A percentile compares a stretch with the other conserved stretches of the same genome.
Evolutionary conservation across 2,797 vertebrate genomes (phyloP).

Genomic region (Betta splendens): DNA sequence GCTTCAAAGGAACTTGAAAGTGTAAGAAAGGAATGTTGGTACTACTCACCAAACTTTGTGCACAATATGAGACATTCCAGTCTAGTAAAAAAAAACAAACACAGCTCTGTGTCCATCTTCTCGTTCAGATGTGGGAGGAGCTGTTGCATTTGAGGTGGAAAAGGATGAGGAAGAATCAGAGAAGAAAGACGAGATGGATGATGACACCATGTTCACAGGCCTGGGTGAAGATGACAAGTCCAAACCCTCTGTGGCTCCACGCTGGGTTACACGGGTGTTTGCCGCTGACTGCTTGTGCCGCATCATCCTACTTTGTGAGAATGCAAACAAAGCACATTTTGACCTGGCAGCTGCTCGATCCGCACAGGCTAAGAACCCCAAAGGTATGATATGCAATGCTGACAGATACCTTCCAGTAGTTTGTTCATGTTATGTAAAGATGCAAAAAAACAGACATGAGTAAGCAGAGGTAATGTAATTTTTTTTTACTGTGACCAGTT

Average conservation of each 20-base stretch:
- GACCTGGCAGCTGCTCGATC: conserved; percentile 91
- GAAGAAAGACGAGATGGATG: conserved; percentile 98
- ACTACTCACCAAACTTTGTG: neutral
- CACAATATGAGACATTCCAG: too few species aligned
- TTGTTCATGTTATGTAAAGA: conserved; percentile 36
- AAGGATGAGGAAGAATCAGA: conserved; percentile 95
- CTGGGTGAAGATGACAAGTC: conserved; percentile 95
- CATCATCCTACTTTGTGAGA: conserved; percentile 94
- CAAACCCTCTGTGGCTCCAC: conserved; percentile 95
- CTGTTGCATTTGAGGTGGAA: conserved; percentile 84
- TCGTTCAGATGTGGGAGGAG: conserved; percentile 86
- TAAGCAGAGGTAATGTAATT: conserved; percentile 15
- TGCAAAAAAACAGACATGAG: conserved; percentile 36
- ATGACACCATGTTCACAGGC: conserved; percentile 97
- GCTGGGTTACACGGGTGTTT: conserved; percentile 97
- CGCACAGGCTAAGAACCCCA: conserved; percentile 87
- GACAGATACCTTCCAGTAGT: too few species aligned
- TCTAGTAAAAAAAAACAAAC: neutral
- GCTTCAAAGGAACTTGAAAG: conserved; percentile 3
- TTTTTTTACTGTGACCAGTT: conserved; percentile 17
- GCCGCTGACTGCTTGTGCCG: conserved; percentile 96
- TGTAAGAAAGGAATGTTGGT: neutral
- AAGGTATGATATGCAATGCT: conserved; percentile 80
- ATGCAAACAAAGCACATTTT: conserved; percentile 90
- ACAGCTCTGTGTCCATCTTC: neutral